Conservation (phyloP, 2,113 vertebrate species). For the Oncorhynchus kisutch region DNA sequence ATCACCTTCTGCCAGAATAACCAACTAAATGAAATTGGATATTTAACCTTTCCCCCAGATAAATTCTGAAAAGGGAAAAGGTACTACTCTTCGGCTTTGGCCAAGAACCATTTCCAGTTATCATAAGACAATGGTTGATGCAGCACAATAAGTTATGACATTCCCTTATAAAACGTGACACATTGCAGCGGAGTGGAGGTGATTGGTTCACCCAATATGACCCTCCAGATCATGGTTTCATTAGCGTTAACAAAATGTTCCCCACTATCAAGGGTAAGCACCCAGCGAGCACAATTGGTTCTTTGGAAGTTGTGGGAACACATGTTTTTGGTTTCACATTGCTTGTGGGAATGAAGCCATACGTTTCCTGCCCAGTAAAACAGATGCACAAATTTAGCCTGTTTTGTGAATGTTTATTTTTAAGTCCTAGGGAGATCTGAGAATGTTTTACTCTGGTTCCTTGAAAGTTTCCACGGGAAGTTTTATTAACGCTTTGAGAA, state of each 20-base stretch:
- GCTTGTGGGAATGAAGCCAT: too few relatives aligned
- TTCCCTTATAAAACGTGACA: conserved; percentile 15
- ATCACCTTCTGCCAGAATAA: conserved; percentile 28
- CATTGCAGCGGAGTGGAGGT: conserved; percentile 11
- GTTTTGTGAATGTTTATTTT: too few relatives aligned
- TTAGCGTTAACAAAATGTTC: conserved; percentile 31
- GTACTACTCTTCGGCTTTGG: neutral
- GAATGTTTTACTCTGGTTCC: too few relatives aligned
- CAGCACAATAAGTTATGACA: conserved; percentile 16
- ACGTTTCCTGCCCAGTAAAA: too few relatives aligned
- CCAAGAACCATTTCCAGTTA: conserved; percentile 7
- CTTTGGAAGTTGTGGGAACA: too few relatives aligned
- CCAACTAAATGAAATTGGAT: conserved; percentile 37
- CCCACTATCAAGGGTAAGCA: conserved; percentile 13
- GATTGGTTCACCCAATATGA: conserved; percentile 31
- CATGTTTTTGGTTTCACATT: too few relatives aligned
- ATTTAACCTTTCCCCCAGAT: conserved; percentile 21
- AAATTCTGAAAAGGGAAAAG: neutral
- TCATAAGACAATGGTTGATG: conserved; percentile 2
- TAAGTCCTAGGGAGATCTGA: too few relatives aligned
- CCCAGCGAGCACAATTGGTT: too few relatives aligned
- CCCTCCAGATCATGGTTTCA: conserved; percentile 40
- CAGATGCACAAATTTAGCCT: too few relatives aligned
- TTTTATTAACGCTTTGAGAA: too few relatives aligned
- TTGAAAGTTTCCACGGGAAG: too few relatives aligned